Percentiles rank a stretch among this genome's conserved stretches.
phyloP scores from a whole-genome alignment of 1,140 invertebrate species.

The Wiebesia pumilae region DNA sequence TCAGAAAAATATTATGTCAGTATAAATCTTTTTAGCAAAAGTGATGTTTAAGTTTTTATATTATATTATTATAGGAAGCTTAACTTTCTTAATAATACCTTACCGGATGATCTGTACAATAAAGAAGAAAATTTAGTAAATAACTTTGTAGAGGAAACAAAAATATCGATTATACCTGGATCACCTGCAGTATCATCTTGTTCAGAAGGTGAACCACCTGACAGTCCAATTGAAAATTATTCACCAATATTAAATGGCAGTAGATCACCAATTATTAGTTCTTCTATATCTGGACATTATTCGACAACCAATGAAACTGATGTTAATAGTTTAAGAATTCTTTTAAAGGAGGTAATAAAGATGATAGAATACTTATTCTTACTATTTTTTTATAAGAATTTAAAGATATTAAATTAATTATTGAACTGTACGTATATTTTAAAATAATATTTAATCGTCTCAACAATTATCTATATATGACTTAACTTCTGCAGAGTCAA shows the following conservation, averaged over 20 bases:
- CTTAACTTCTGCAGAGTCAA: slow-evolving; percentile 79
- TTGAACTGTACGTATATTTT: too few relatives aligned
- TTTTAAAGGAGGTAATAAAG: slow-evolving; percentile 69
- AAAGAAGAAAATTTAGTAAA: slow-evolving; percentile 60
- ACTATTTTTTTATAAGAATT: too few relatives aligned
- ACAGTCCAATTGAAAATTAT: slow-evolving; percentile 71
- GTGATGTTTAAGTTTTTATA: background rate
- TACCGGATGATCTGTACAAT: slow-evolving; percentile 64
- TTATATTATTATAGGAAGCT: slow-evolving; percentile 58
- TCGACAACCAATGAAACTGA: slow-evolving; percentile 65
- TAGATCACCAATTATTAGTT: slow-evolving; percentile 70
- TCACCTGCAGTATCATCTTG: slow-evolving; percentile 72
- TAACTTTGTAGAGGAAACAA: background rate
- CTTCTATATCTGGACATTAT: slow-evolving; percentile 62
- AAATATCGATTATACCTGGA: slow-evolving; percentile 59
- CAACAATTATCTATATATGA: slow-evolving; percentile 66
- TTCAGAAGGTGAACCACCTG: slow-evolving; percentile 70
- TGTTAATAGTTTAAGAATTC: slow-evolving; percentile 68
- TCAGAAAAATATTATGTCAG: too few relatives aligned
- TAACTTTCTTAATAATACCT: slow-evolving; percentile 71
- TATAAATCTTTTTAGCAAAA: too few relatives aligned
- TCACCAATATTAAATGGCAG: slow-evolving; percentile 59
- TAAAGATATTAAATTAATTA: too few relatives aligned
- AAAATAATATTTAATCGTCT: too few relatives aligned
- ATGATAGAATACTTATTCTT: too few relatives aligned